Base-by-base conservation (phyloP, 2,888 invertebrate species). In the Ophioninae sp. region DNA sequence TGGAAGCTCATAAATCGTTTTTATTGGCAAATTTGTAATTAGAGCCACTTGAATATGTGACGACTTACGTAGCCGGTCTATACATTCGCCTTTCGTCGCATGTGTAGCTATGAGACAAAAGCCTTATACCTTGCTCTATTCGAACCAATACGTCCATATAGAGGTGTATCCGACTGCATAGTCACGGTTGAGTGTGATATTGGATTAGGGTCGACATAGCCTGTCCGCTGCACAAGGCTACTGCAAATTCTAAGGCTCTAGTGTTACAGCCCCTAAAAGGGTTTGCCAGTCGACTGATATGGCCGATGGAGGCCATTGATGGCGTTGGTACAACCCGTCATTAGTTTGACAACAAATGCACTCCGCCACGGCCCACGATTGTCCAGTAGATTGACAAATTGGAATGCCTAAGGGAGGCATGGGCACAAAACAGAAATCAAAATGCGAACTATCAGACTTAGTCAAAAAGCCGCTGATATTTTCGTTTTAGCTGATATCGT, bases 231-330 rank as follows among this genome's bases (percentile, higher is more conserved):
- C 81, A 85, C 80, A 81, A 84, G 82, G 79, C 84, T 80, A 64
- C 75, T 78, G 78, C 82, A 65, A 85, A 75, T 84, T 85, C 84
- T 78, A 80, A 85, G 79, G 85, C 65, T 72, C 30, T 74, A 75
- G 68, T 65, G 73, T 56, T 81, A 37, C 37, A 41, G 44, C 41
- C 37, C 64, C 56, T 74, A 17, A 63, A 73, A 73, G 63, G 44
- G 13, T n/a, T 41, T 51, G 37, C n/a, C 22, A 3, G 7, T 30
- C 22, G 41, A 20, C 39, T 10, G 51, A 63, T 30, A 44, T 74
- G 30, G 61, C 20, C 56, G 22, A 8, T 63, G 23, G 5, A 22
- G 37, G 20, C 56, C 65, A 74, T 63, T 74, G 20, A 63, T 73
- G 73, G 13, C 0, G 23, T 61, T 73, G 22, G 22, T 39, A 72